A percentile compares a stretch with the other conserved stretches of the same genome.
phyloP scores from a whole-genome alignment of 1,140 invertebrate genomes.

The Calephelis nemesis region DNA sequence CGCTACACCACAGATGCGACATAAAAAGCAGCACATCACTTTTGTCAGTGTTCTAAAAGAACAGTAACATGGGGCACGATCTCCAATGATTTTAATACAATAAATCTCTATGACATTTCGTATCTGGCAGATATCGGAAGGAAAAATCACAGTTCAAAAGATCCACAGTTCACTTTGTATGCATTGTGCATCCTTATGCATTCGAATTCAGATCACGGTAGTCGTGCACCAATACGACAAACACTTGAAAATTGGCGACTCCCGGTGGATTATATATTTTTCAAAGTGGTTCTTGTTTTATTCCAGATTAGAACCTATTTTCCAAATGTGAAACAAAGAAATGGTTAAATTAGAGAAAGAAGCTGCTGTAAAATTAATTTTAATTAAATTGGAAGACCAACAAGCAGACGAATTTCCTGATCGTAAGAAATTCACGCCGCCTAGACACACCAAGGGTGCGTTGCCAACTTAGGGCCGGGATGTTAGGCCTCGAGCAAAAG shows the following conservation, averaged over 20 bases:
- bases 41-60: too few species aligned
- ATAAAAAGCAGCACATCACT: too few species aligned
- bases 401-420: too few species aligned
- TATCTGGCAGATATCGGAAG: slow-evolving; percentile 45
- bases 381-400: too few species aligned
- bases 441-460: too few species aligned
- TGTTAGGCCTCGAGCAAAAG: too few species aligned
- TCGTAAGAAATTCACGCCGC: too few species aligned
- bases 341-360: too few species aligned
- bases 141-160: slow-evolving; percentile 57
- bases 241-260: slow-evolving; percentile 56
- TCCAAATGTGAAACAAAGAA: too few species aligned
- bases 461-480: too few species aligned
- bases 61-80: background rate
- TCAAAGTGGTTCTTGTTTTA: slow-evolving; percentile 47
- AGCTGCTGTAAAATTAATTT: too few species aligned
- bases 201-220: slow-evolving; percentile 40
- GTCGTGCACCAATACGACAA: slow-evolving; percentile 51
- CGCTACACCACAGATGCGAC: too few species aligned
- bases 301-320: slow-evolving; percentile 15
- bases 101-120: slow-evolving; percentile 42
- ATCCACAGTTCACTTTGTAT: slow-evolving; percentile 55
- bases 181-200: slow-evolving; percentile 51
- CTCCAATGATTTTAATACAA: background rate
- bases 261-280: slow-evolving; percentile 22